Evolutionary conservation across 2,113 vertebrate genomes (phyloP).

Genomic region (Chloropsis hardwickii): DNA sequence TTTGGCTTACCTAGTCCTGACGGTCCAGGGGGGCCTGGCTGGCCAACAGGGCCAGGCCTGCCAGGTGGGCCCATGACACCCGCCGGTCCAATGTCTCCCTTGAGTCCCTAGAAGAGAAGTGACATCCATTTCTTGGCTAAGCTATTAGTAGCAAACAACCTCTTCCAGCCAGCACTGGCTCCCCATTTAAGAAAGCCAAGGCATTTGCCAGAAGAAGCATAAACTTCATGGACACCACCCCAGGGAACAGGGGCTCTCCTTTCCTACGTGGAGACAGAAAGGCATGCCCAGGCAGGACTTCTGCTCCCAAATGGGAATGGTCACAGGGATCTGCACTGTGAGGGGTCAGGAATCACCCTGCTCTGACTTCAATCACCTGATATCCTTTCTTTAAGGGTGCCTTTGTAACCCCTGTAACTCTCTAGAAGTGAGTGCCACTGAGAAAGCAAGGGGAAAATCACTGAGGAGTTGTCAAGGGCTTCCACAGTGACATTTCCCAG

Average conservation of each 20-base stretch:
- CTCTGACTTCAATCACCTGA: background rate
- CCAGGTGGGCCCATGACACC: constrained; percentile 89
- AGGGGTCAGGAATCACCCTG: background rate
- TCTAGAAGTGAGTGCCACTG: background rate
- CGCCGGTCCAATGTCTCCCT: constrained; percentile 81
- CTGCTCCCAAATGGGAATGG: background rate
- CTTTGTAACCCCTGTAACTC: background rate
- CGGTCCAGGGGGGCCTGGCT: constrained; percentile 85
- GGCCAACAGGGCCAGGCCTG: constrained; percentile 85
- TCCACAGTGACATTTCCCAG: background rate
- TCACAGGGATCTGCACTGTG: background rate
- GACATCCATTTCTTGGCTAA: background rate
- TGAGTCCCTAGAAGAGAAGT: constrained; percentile 80
- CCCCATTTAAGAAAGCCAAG: background rate
- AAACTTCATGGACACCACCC: background rate
- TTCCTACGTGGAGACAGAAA: rapidly evolving
- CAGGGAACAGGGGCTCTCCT: background rate
- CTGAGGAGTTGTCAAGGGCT: background rate
- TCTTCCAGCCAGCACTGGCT: background rate
- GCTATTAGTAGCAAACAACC: background rate
- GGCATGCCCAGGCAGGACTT: background rate
- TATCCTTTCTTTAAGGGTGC: background rate
- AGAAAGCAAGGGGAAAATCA: background rate
- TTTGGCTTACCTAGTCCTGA: constrained; percentile 82
- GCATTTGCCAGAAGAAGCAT: background rate